These are phyloP conservation scores for Sialis fuliginosa DNA, from an alignment of 2,888 invertebrate species.

Conservation along the genomic window DNA sequence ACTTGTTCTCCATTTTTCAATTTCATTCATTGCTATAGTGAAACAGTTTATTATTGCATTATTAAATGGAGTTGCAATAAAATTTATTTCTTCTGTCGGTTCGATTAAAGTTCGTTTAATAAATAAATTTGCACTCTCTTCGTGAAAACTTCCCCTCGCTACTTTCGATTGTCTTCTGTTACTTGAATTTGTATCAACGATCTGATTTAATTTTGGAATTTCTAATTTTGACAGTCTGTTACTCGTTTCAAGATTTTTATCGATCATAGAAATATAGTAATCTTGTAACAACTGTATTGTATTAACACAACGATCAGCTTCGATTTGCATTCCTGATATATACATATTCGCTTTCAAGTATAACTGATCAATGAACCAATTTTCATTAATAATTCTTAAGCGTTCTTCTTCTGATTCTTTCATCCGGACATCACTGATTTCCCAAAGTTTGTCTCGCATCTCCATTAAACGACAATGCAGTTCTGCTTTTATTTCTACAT, in stretches of 20 bases:
- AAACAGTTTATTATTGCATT: neutral
- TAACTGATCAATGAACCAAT: conserved; percentile 38
- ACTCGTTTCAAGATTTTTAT: conserved; percentile 3
- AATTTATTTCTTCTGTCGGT: neutral
- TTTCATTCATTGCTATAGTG: neutral
- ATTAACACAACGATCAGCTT: conserved; percentile 35
- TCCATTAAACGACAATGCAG: conserved; percentile 37
- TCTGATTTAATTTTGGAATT: neutral
- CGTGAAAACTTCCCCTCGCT: conserved; percentile 3
- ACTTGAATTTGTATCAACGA: conserved; percentile 1
- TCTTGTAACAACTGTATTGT: conserved; percentile 25
- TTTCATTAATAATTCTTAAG: conserved; percentile 29
- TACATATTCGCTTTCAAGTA: conserved; percentile 34
- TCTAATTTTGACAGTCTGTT: neutral
- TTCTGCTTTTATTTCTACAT: conserved; percentile 39
- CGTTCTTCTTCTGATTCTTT: conserved; percentile 33
- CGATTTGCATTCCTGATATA: conserved; percentile 37
- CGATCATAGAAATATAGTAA: conserved; percentile 24
- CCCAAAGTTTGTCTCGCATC: conserved; percentile 31
- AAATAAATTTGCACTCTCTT: neutral
- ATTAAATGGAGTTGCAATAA: neutral
- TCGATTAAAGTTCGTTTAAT: neutral
- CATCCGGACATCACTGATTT: conserved; percentile 37
- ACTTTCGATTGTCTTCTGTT: neutral
- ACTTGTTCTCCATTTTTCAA: neutral